These are phyloP conservation scores for Diogma glabrata DNA, from an alignment of 2,888 invertebrate species.

Conservation along the genomic window DNA sequence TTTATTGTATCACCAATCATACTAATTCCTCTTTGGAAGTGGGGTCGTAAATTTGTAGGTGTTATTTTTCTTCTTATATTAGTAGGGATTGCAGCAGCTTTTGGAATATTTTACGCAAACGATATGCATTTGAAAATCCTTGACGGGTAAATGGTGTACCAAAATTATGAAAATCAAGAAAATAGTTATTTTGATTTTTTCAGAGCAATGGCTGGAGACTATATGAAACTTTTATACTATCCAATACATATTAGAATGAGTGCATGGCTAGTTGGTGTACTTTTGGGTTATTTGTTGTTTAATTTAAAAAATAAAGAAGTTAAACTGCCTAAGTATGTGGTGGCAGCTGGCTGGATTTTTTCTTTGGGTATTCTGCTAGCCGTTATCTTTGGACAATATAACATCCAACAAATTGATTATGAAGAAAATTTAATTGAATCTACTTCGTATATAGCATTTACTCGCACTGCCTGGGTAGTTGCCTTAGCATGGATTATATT, in stretches of 20 bases:
- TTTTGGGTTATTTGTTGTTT: conserved; percentile 33
- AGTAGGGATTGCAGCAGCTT: background rate
- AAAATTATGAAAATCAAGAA: no score
- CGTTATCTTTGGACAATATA: conserved; percentile 31
- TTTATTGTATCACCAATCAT: conserved; percentile 37
- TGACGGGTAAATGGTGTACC: no score
- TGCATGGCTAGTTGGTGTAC: conserved; percentile 34
- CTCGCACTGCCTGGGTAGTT: conserved; percentile 27
- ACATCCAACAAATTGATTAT: conserved; percentile 27
- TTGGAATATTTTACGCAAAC: conserved; percentile 15
- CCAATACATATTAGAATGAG: conserved; percentile 34
- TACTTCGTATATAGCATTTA: conserved; percentile 26
- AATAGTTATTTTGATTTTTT: background rate
- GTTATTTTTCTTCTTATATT: background rate
- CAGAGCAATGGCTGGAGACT: background rate
- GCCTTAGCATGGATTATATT: conserved; percentile 29
- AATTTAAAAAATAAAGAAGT: conserved; percentile 8
- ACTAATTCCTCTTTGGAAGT: conserved; percentile 27
- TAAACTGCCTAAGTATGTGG: background rate
- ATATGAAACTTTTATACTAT: conserved; percentile 27
- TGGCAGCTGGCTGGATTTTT: conserved; percentile 26
- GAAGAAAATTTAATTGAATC: conserved; percentile 27
- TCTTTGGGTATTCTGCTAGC: conserved; percentile 28
- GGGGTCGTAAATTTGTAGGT: background rate
- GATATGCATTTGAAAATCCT: no score